phyloP scores from a whole-genome alignment of 37 sponge, comb jelly and placozoan genomes.

The Spongilla lacustris region DNA sequence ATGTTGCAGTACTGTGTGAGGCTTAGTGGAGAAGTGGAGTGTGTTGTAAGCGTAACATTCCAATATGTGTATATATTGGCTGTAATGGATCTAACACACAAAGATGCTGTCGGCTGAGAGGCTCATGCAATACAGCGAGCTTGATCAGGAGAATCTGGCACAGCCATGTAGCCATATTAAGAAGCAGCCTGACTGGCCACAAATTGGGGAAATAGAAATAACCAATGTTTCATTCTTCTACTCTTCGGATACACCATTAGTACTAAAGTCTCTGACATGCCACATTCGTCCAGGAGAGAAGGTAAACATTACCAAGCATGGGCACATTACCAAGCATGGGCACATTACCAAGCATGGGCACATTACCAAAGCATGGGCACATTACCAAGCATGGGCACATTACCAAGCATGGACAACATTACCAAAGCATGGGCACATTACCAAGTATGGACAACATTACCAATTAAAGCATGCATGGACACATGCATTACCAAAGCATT shows the following conservation, averaged over 20 bases:
- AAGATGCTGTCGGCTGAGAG: constrained; percentile 87
- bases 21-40: constrained; percentile 82
- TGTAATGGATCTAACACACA: not conserved
- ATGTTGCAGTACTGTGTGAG: constrained; percentile 82
- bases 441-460: too few species aligned
- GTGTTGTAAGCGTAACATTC: constrained; percentile 43
- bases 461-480: too few species aligned
- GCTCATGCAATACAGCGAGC: constrained; percentile 57
- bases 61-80: too few species aligned
- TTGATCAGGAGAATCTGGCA: constrained; percentile 54
- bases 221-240: constrained; percentile 52
- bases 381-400: too few species aligned
- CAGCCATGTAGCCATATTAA: constrained; percentile 12
- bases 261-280: constrained; percentile 54
- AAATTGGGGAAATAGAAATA: constrained; percentile 42
- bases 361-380: too few species aligned
- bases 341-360: too few species aligned
- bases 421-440: too few species aligned
- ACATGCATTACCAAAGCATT: too few species aligned
- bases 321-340: too few species aligned
- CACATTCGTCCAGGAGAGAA: constrained; percentile 67
- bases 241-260: constrained; percentile 35
- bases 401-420: too few species aligned
- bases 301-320: too few species aligned
- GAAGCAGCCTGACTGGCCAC: constrained; percentile 69